These are phyloP conservation scores for Periophthalmodon schlosseri DNA, from an alignment of 2,113 vertebrate species.

Conservation along the genomic window DNA sequence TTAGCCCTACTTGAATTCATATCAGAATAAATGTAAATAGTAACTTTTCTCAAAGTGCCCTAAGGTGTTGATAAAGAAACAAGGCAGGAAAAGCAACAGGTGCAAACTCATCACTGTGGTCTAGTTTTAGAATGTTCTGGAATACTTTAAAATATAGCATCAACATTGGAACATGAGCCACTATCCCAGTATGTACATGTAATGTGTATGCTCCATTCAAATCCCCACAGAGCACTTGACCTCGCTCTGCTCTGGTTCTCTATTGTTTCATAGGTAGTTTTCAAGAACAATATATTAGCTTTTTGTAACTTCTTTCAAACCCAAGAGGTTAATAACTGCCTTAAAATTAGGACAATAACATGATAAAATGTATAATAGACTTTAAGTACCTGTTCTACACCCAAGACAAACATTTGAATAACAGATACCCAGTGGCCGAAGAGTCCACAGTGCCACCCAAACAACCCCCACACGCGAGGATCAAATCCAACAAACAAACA, in stretches of 20 bases:
- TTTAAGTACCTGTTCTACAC: constrained; percentile 1
- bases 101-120: not conserved
- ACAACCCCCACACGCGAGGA: not conserved
- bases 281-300: not conserved
- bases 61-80: not conserved
- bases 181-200: not conserved
- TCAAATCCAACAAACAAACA: not conserved
- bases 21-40: not conserved
- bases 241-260: not conserved
- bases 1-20: not conserved
- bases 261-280: not conserved
- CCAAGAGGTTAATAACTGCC: not conserved
- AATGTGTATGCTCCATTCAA: not conserved
- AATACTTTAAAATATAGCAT: not conserved
- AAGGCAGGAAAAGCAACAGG: not conserved
- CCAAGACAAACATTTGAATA: not conserved
- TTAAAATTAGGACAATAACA: constrained; percentile 1
- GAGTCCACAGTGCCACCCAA: not conserved
- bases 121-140: not conserved
- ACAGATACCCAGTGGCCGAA: not conserved
- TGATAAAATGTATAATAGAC: not conserved
- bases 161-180: not conserved
- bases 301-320: not conserved
- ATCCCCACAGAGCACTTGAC: not conserved
- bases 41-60: not conserved